Base-by-base conservation (phyloP, 2,797 vertebrate genomes). In the Xiphorhynchus erythropygius region DNA sequence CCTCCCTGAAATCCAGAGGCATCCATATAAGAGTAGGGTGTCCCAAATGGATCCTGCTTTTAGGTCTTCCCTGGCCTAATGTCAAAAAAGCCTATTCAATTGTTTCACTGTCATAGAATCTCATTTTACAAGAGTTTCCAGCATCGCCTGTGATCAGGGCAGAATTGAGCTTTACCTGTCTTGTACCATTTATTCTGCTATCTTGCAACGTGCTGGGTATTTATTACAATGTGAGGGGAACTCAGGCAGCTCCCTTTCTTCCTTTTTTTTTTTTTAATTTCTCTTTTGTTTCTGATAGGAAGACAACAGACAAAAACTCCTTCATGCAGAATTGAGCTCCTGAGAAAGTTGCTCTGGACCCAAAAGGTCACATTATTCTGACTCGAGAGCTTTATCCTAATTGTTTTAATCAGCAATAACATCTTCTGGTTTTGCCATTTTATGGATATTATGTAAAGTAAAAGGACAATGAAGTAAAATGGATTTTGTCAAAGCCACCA, bases 401-500 rank as follows among this genome's bases (percentile, higher is more conserved):
- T 70, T 95, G 86, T 90, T 87, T 74, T 90, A 71, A 86, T 92
- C 90, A 96, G 95, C 64, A 95, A 69, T 89, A 93, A 82, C 28
- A 68, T 90, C 68, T 93, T 95, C 93, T 84, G 89, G 89, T 63
- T 86, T 93, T 96, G 71, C 80, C 85, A 78, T 96, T 96, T 94
- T 92, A 93, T 87, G 90, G 70, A 73, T 65, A 93, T 96, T 95
- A 96, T 95, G 93, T 94, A 94, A 97, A 96, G 82, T 70, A 93
- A 95, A 88, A 94, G 93, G 82, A 94, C 67, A 97, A 84, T 95
- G 92, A 94, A 97, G 33, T 63, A 85, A 75, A 89, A 95, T 74
- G 89, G 80, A 90, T 96, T 94, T 97, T 94, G 91, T 93, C 70
- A 95, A 93, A 96, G 90, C 96, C 95, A 96, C 95, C 89, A 97